Evolutionary conservation across 2,888 invertebrate species (phyloP), one percentile per base, ranked within the genome.

Genomic region (Chironomus riparius): DNA sequence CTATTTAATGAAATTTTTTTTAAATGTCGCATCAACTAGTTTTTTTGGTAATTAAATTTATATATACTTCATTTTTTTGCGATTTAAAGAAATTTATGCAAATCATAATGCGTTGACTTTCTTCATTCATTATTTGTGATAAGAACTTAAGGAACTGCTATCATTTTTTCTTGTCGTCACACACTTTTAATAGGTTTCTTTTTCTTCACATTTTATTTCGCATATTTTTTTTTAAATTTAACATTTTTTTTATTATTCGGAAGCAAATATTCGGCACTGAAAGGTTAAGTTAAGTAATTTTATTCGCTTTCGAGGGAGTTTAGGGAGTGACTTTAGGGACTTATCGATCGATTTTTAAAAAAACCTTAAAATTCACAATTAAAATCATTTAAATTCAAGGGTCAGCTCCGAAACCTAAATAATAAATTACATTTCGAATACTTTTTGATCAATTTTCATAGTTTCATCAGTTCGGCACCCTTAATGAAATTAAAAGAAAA

Each of bases 191-290:
- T 18, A 56, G 56, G 56, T 56, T 18, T 18, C 56, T 50, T 50
- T 47, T 28, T 28, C 28, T 38, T 38, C 38, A 38, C 38, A 38
- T 38, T 38, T 38, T 38, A 22, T 22, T 48, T 70, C 22, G 13
- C 7, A 70, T 50, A 28, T 68, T 38, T 68, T 70, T 70, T 47
- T 72, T 70, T 48, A 22, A n/a, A 61, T 61, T 61, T 38, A 61
- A 61, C 61, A 24, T 38, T 56, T 72, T 65, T 24, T 24, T 65
- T 65, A 21, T 22, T 65, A 21, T 56, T 72, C 61, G 72, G 72
- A 72, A 72, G 72, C 72, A 72, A 72, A 56, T 72, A 21, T 72
- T 72, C 72, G 72, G 72, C 72, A 72, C 72, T 72, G 72, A 72
- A 72, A 72, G 72, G 72, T 72, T 72, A 72, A 72, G 70, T 48